Percentiles rank a stretch among this genome's conserved stretches.
These are phyloP conservation scores for Stichodactyla mertensii DNA, from an alignment of 64 coral and sea anemone species.

Conservation along the genomic window DNA sequence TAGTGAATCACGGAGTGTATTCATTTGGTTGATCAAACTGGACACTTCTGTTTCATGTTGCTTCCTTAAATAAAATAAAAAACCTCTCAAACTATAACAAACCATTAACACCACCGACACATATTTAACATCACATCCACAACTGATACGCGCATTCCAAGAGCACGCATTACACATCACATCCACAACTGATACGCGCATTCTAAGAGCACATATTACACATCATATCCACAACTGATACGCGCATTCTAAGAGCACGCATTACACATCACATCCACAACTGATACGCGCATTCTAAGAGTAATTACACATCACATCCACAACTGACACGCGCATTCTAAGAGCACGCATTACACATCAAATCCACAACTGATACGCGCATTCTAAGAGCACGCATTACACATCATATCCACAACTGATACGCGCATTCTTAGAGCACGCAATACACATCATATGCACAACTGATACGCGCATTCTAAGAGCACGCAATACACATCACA, in stretches of 20 bases:
- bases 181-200: no score
- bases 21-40: constrained; percentile 32
- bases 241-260: background rate
- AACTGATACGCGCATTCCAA: background rate
- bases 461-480: background rate
- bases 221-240: background rate
- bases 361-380: background rate
- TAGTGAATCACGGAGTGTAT: constrained; percentile 36
- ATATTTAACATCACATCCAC: background rate
- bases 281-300: background rate
- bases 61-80: constrained; percentile 25
- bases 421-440: no score
- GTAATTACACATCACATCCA: no score
- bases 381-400: background rate
- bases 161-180: no score
- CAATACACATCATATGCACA: background rate
- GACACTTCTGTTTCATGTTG: constrained; percentile 45
- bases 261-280: background rate
- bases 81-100: background rate
- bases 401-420: background rate
- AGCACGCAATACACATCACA: no score
- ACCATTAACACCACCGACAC: background rate
- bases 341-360: background rate
- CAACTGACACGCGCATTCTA: background rate
- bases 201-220: background rate